phyloP scores from a whole-genome alignment of 2,113 vertebrate species.

The Stegostoma tigrinum region DNA sequence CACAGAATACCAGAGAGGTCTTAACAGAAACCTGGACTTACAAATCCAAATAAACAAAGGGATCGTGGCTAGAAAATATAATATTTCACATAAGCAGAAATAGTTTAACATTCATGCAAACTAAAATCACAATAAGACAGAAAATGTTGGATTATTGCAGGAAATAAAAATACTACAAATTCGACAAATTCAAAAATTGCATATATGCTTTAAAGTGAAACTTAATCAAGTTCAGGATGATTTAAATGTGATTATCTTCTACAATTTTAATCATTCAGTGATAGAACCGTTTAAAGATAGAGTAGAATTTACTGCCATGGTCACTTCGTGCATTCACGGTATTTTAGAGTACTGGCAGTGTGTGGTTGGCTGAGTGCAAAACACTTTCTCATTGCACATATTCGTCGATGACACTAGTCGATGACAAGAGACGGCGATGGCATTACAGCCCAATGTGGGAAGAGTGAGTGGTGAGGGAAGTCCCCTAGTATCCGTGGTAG shows the following conservation, averaged over 20 bases:
- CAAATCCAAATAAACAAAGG: background rate
- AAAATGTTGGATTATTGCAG: background rate
- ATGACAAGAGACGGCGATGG: no score
- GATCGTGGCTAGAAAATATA: background rate
- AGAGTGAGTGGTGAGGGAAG: no score
- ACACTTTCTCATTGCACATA: background rate
- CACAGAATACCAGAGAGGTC: no score
- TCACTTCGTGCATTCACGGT: background rate
- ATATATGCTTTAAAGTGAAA: background rate
- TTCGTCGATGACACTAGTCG: no score
- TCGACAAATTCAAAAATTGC: background rate
- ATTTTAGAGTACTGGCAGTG: no score
- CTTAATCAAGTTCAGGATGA: background rate
- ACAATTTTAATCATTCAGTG: background rate
- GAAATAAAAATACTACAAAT: background rate
- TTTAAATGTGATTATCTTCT: background rate
- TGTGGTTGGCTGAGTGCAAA: background rate
- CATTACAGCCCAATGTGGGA: no score
- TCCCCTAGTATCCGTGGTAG: no score
- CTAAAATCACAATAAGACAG: constrained; percentile 8
- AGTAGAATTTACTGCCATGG: background rate
- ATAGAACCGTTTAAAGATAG: background rate
- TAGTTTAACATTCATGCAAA: background rate
- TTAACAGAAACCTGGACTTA: constrained; percentile 18
- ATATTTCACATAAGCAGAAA: background rate